These are phyloP conservation scores for Acanthopleura granulata DNA, from an alignment of 2,888 invertebrate species.

Conservation along the genomic window DNA sequence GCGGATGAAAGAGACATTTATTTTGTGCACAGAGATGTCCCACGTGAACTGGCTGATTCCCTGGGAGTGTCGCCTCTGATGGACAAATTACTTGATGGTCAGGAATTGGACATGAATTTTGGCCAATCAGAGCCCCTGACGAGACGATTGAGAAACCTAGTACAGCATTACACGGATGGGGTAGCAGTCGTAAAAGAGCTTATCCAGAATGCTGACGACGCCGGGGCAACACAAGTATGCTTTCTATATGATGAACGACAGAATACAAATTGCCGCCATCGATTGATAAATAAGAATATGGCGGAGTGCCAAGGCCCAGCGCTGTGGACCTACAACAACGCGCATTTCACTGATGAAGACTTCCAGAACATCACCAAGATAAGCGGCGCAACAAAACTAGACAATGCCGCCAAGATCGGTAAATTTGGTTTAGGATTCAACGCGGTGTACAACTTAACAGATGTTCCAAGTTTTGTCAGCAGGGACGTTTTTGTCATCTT, in stretches of 20 bases:
- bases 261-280: conserved; percentile 42
- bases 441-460: conserved; percentile 35
- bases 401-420: conserved; percentile 57
- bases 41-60: conserved; percentile 41
- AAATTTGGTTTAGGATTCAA: conserved; percentile 59
- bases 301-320: conserved; percentile 64
- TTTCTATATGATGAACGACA: conserved; percentile 59
- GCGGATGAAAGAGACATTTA: background rate
- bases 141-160: conserved; percentile 41
- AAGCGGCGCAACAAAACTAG: conserved; percentile 60
- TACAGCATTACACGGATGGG: conserved; percentile 59
- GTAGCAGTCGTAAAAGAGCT: conserved; percentile 59
- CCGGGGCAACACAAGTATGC: conserved; percentile 40
- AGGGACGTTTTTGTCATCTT: conserved; percentile 30
- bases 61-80: conserved; percentile 51
- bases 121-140: conserved; percentile 59
- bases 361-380: conserved; percentile 61
- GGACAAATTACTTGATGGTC: conserved; percentile 44
- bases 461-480: conserved; percentile 34
- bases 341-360: conserved; percentile 59
- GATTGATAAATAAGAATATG: conserved; percentile 56
- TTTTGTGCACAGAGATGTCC: conserved; percentile 46
- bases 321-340: conserved; percentile 64
- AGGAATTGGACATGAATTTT: conserved; percentile 36
- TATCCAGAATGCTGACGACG: conserved; percentile 46